These are phyloP conservation scores for Cyrtonyx montezumae DNA, from an alignment of 2,113 vertebrate genomes.

Conservation along the genomic window DNA sequence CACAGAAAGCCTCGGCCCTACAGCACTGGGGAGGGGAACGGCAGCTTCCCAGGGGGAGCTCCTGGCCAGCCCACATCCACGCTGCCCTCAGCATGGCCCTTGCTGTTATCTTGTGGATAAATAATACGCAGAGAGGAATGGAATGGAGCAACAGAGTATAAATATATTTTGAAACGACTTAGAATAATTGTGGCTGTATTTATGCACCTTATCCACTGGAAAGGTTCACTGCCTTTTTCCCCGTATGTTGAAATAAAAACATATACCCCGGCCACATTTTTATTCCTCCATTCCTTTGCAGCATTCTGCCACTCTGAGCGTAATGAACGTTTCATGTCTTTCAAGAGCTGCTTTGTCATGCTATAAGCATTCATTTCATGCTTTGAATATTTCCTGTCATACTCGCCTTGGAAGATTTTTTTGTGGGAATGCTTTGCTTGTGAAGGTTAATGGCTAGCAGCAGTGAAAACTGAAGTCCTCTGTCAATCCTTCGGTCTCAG, in stretches of 20 bases:
- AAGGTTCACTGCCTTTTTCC: neutral
- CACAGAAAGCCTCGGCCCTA: neutral
- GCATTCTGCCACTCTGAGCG: neutral
- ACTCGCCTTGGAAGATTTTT: conserved; percentile 5
- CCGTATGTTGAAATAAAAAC: neutral
- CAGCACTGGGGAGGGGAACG: neutral
- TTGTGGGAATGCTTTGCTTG: conserved; percentile 26
- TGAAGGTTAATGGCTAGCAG: conserved; percentile 38
- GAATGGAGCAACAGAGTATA: neutral
- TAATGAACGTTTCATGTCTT: conserved; percentile 52
- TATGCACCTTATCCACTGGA: neutral
- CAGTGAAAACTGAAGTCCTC: neutral
- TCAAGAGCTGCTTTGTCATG: conserved; percentile 45
- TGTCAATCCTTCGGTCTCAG: neutral
- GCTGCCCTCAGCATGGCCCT: conserved; percentile 43
- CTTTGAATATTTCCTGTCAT: conserved; percentile 51
- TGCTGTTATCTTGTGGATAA: conserved; percentile 21
- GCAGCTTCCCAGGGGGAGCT: neutral
- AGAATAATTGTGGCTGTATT: conserved; percentile 6
- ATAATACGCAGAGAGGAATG: neutral
- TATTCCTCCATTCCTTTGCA: conserved; percentile 26
- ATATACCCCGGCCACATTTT: neutral
- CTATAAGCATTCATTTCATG: conserved; percentile 33
- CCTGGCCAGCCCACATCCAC: neutral
- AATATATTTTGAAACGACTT: neutral